Conservation (phyloP, 2,888 invertebrate genomes). For the Macropis europaea region DNA sequence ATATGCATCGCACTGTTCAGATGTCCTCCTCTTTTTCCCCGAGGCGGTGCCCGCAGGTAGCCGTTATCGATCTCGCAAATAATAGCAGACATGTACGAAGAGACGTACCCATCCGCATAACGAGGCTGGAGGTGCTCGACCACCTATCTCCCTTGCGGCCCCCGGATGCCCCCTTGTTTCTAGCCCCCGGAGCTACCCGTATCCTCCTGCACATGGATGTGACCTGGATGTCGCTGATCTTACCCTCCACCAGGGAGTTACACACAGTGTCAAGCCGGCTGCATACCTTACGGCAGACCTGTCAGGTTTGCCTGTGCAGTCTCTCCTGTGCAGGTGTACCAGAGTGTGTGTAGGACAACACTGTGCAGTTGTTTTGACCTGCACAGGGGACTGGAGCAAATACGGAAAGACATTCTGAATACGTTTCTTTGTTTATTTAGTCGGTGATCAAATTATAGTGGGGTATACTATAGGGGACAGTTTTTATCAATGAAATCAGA, state of each 20-base stretch:
- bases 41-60: slow-evolving; percentile 50
- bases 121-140: slow-evolving; percentile 55
- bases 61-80: slow-evolving; percentile 66
- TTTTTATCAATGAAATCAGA: too few relatives aligned
- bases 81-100: slow-evolving; percentile 59
- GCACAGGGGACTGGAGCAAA: too few relatives aligned
- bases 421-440: too few relatives aligned
- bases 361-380: too few relatives aligned
- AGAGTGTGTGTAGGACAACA: too few relatives aligned
- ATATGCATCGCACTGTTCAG: slow-evolving; percentile 51
- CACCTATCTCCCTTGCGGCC: slow-evolving; percentile 8
- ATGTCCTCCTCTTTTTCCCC: slow-evolving; percentile 38
- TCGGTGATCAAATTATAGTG: too few relatives aligned
- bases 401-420: too few relatives aligned
- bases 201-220: slow-evolving; percentile 46
- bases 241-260: slow-evolving; percentile 44
- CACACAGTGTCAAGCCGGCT: slow-evolving; percentile 38
- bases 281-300: neutral
- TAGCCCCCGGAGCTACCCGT: slow-evolving; percentile 9
- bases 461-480: too few relatives aligned
- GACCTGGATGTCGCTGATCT: slow-evolving; percentile 53
- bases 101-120: slow-evolving; percentile 57
- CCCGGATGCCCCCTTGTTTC: slow-evolving; percentile 26
- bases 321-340: too few relatives aligned
- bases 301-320: too few relatives aligned